Evolutionary conservation across 2,113 vertebrate species (phyloP).

Genomic region (Oxyruncus cristatus): DNA sequence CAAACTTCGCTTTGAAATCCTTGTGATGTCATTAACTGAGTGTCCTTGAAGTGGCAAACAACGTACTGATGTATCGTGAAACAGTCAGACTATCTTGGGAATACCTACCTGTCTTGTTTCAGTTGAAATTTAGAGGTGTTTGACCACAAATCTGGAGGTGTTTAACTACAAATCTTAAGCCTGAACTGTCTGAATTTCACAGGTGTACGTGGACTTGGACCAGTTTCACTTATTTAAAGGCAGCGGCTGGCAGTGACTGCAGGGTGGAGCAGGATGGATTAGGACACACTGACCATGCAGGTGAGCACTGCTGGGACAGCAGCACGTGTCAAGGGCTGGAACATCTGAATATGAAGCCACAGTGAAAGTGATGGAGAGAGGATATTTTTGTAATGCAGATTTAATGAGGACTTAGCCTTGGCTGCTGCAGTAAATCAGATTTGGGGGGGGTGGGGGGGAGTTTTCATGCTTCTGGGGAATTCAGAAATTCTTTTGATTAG

Average conservation of each 20-base stretch:
- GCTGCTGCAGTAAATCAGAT: neutral
- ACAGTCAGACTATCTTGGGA: neutral
- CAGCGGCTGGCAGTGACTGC: accelerated
- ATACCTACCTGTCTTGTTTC: accelerated
- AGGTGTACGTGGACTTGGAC: accelerated
- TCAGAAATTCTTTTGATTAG: neutral
- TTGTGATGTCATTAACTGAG: neutral
- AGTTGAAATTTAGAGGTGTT: neutral
- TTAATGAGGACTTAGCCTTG: neutral
- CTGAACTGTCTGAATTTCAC: neutral
- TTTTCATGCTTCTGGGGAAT: neutral
- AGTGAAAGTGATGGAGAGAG: neutral
- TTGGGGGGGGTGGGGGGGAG: no score
- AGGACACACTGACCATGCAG: neutral
- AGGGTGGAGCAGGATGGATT: accelerated
- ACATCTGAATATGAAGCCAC: neutral
- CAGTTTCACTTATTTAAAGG: neutral
- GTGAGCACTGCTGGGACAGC: neutral
- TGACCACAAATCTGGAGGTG: neutral
- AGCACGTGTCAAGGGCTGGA: neutral
- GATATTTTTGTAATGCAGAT: neutral
- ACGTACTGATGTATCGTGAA: accelerated
- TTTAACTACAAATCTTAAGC: neutral
- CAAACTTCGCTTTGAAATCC: neutral
- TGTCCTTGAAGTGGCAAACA: neutral